phyloP scores from a whole-genome alignment of 2,113 vertebrate species.

The Python bivittatus region DNA sequence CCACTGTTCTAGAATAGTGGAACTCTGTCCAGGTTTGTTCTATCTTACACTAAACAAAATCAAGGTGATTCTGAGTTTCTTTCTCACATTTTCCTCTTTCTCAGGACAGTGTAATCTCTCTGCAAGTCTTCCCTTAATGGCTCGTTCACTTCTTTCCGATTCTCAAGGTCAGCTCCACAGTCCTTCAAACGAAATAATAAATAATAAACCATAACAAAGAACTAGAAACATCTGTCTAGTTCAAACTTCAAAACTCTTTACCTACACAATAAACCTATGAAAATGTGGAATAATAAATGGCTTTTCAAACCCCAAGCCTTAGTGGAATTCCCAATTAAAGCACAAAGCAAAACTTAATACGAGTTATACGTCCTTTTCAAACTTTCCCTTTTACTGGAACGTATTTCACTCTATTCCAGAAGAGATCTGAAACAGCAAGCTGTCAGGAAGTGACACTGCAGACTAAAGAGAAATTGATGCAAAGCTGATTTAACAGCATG shows the following conservation, averaged over 20 bases:
- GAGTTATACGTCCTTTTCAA: not conserved
- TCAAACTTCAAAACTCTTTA: not conserved
- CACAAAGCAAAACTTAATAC: constrained; percentile 23
- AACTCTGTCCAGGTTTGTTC: not conserved
- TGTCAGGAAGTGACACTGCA: not conserved
- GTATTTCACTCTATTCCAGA: constrained; percentile 16
- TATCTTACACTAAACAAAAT: not conserved
- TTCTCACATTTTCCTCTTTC: not conserved
- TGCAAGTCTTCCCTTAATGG: not conserved
- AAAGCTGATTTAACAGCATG: constrained; percentile 28
- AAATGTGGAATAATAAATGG: constrained; percentile 22
- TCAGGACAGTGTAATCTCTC: not conserved
- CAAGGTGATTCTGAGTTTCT: not conserved
- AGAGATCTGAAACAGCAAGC: not conserved
- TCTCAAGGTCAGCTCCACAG: not conserved
- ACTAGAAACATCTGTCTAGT: not conserved
- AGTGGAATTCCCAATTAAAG: constrained; percentile 33
- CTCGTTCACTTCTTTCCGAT: not conserved
- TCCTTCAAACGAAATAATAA: not conserved
- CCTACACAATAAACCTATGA: constrained; percentile 12
- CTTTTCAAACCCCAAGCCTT: constrained; percentile 28
- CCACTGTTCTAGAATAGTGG: not conserved
- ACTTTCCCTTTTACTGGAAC: constrained; percentile 31
- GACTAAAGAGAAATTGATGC: constrained; percentile 17
- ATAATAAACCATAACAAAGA: not conserved